Evolutionary conservation across 2,113 vertebrate species (phyloP).

Genomic region (Dipodomys ordii): DNA sequence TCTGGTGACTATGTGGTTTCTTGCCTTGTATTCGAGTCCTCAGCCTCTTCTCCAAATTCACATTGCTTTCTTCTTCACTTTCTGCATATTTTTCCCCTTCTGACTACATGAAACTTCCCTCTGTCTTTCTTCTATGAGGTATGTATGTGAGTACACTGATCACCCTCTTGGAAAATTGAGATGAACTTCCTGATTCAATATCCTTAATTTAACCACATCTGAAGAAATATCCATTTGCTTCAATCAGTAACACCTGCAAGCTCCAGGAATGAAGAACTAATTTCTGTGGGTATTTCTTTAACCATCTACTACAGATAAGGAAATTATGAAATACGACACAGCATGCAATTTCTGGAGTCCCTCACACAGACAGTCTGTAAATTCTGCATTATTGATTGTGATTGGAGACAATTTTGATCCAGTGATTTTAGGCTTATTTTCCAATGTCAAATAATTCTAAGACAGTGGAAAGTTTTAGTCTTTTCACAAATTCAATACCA

Average conservation of each 20-base stretch:
- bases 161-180: neutral
- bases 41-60: neutral
- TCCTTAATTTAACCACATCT: neutral
- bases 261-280: neutral
- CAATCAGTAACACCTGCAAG: neutral
- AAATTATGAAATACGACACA: neutral
- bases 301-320: neutral
- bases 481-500: neutral
- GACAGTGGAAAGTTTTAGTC: neutral
- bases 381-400: neutral
- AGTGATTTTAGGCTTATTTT: neutral
- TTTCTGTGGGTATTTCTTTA: neutral
- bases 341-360: neutral
- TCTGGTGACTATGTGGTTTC: neutral
- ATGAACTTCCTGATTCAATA: neutral
- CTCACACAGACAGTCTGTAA: neutral
- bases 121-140: neutral
- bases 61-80: fast-evolving
- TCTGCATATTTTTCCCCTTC: neutral
- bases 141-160: neutral
- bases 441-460: too few relatives aligned
- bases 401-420: neutral
- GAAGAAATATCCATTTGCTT: neutral
- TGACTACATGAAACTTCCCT: neutral
- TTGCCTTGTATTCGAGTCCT: fast-evolving